These are phyloP conservation scores for Cassiopea xamachana DNA, from an alignment of 30 jellyfish, hydroid and myxozoan genomes.

Conservation along the genomic window DNA sequence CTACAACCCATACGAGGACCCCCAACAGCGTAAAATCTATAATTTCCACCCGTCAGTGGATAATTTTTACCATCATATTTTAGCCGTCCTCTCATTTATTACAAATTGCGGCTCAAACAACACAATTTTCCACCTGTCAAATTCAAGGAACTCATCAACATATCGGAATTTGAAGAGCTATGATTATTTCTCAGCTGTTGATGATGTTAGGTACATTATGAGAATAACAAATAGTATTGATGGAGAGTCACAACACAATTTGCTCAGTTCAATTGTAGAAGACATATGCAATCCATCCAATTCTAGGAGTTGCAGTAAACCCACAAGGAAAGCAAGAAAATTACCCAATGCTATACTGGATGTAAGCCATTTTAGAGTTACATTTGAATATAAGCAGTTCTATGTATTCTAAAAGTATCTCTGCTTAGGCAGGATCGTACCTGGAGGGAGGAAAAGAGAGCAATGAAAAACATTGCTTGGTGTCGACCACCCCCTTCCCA, in stretches of 20 bases:
- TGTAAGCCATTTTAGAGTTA: neutral
- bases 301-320: neutral
- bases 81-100: conserved; percentile 30
- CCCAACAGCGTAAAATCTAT: conserved; percentile 41
- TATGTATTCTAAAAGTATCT: too few species aligned
- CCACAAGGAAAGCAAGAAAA: neutral
- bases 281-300: conserved; percentile 32
- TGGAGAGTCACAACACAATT: conserved; percentile 31
- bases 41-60: conserved; percentile 31
- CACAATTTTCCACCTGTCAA: conserved; percentile 2
- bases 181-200: conserved; percentile 47
- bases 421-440: too few species aligned
- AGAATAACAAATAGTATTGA: conserved; percentile 11
- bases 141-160: neutral
- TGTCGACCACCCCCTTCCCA: too few species aligned
- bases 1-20: conserved; percentile 24
- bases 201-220: conserved; percentile 8
- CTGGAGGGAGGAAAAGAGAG: too few species aligned
- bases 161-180: neutral
- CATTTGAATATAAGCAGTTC: too few species aligned
- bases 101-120: conserved; percentile 64
- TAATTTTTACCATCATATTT: conserved; percentile 34
- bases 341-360: neutral
- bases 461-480: too few species aligned
- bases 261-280: conserved; percentile 16